Base-by-base conservation (phyloP, 1,140 invertebrate species). In the Drosophila orena region DNA sequence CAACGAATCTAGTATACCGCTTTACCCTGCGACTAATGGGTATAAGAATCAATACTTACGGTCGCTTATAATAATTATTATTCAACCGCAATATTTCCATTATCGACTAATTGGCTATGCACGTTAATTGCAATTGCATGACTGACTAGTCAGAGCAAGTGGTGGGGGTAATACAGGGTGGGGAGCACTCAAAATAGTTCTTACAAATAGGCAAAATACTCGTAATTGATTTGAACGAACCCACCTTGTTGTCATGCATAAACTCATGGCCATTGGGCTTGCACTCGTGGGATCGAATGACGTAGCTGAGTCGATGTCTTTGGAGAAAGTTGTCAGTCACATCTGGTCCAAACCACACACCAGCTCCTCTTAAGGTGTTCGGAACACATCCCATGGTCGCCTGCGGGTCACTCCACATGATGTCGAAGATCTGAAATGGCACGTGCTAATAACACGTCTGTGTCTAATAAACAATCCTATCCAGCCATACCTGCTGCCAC, bases 341-440 rank as follows among this genome's bases (percentile, higher is more conserved):
- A 91, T 98, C 97, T 0, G 97, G 96, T 1, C 98, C 98, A 91
- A 98, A 98, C 91, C 97, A 98, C 5, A 96, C 96, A 1, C 98
- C 98, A 14, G 97, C 97, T 2, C 98, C 98, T 6, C 98, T 94
- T 46, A 98, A 94, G 8, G 94, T 95, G 91, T 98, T 98, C 0
- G 97, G 96, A 20, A 95, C 94, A 84, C 97, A 97, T 1, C 94
- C 96, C 35, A 94, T 95, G 2, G 90, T 94, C 8, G 94, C 93
- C 91, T 97, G 95, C 0, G 98, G 97, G 93, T 98, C 97, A 83
- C 97, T 98, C 97, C 97, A 98, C 54, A 98, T 93, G 14, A 98
- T 94, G 92, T 98, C 97, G 66, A 98, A 95, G 1, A 98, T 95
- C 97, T 98, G 79, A 2, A 4, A 22, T 10, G 8, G 0, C 0